Percentiles rank a stretch among this genome's conserved stretches.
Conservation (phyloP, 2,113 vertebrate species). For the Sinocyclocheilus rhinocerous region DNA sequence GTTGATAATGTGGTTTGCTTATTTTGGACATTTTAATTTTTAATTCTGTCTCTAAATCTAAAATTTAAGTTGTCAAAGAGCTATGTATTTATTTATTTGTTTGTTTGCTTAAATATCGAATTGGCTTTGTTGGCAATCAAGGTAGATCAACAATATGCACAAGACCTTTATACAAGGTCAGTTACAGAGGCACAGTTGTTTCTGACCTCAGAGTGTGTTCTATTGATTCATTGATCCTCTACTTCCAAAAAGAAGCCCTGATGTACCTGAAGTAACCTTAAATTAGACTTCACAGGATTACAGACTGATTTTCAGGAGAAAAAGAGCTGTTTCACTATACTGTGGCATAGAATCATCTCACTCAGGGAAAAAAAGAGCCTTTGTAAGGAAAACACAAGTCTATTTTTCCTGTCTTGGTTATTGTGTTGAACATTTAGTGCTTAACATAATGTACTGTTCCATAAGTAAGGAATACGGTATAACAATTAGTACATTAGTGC, state of each 20-base stretch:
- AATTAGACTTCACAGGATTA: slow-evolving; percentile 45
- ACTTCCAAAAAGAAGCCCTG: slow-evolving; percentile 38
- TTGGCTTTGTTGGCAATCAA: slow-evolving; percentile 53
- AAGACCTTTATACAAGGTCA: slow-evolving; percentile 48
- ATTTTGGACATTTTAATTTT: neutral
- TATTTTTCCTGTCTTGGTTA: slow-evolving; percentile 2
- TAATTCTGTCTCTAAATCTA: neutral
- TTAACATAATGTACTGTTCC: neutral
- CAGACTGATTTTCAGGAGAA: slow-evolving; percentile 35
- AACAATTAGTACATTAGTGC: slow-evolving; percentile 34
- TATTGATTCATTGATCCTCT: slow-evolving; percentile 58
- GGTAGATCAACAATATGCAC: slow-evolving; percentile 42
- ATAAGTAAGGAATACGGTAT: slow-evolving; percentile 32
- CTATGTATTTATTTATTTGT: slow-evolving; percentile 25
- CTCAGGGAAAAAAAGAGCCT: neutral
- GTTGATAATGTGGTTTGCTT: neutral
- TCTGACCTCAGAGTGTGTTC: slow-evolving; percentile 49
- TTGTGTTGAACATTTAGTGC: neutral
- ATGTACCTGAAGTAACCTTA: slow-evolving; percentile 52
- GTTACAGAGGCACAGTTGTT: slow-evolving; percentile 43
- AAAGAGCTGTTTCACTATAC: slow-evolving; percentile 11
- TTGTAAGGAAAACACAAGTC: neutral
- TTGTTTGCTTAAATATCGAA: slow-evolving; percentile 29
- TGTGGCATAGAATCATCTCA: neutral
- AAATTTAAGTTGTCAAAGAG: slow-evolving; percentile 1